phyloP scores from a whole-genome alignment of 2,888 invertebrate species.

The Listrodromus nycthemerus region DNA sequence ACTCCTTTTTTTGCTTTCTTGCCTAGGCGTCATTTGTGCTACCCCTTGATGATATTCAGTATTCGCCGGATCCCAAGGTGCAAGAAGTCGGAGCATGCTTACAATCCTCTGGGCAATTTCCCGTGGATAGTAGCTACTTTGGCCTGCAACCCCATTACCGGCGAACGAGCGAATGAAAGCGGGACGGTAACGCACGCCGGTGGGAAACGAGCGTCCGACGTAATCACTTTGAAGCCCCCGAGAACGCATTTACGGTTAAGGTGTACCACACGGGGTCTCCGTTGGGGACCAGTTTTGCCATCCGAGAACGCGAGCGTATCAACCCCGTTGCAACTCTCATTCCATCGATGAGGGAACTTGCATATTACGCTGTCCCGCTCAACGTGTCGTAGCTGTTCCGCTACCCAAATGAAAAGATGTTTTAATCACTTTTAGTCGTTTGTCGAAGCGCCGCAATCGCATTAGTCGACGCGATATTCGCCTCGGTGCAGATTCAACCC shows the following conservation, averaged over 20 bases:
- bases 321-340: slow-evolving; percentile 5
- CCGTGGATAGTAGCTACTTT: slow-evolving; percentile 62
- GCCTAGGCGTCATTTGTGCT: background rate
- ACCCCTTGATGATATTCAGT: slow-evolving; percentile 24
- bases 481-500: background rate
- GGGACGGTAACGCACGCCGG: slow-evolving; percentile 16
- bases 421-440: slow-evolving; percentile 35
- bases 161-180: slow-evolving; percentile 55
- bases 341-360: background rate
- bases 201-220: slow-evolving; percentile 51
- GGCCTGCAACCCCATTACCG: slow-evolving; percentile 65
- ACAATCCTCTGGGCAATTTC: slow-evolving; percentile 59
- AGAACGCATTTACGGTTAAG: slow-evolving; percentile 66
- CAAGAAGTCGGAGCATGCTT: slow-evolving; percentile 30
- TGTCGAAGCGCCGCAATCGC: background rate
- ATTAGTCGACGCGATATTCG: slow-evolving; percentile 21
- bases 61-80: slow-evolving; percentile 19
- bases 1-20: background rate
- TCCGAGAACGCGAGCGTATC: slow-evolving; percentile 32
- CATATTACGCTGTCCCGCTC: background rate
- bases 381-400: background rate
- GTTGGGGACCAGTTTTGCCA: slow-evolving; percentile 38
- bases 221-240: slow-evolving; percentile 69
- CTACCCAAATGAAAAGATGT: background rate
- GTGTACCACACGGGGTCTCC: slow-evolving; percentile 47